These are phyloP conservation scores for Diadegma fenestrale DNA, from an alignment of 2,888 invertebrate species.

Conservation along the genomic window DNA sequence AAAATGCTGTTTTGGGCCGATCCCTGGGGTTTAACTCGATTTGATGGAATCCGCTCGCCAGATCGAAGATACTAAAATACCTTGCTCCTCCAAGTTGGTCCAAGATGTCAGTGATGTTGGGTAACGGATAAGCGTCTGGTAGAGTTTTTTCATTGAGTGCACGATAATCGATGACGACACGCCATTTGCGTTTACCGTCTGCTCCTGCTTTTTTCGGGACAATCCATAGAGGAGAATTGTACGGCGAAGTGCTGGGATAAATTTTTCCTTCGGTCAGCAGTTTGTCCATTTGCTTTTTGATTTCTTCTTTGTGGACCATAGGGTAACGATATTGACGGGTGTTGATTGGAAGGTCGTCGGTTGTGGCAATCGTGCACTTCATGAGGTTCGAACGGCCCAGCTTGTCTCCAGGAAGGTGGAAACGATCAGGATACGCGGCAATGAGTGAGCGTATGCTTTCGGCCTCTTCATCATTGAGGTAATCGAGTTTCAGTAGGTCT, in stretches of 20 bases:
- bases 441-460: background rate
- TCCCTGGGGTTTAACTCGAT: background rate
- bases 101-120: background rate
- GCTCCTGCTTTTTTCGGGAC: background rate
- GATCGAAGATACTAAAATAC: background rate
- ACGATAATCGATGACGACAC: background rate
- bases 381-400: background rate
- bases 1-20: slow-evolving; percentile 1
- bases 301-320: no score
- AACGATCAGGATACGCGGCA: background rate
- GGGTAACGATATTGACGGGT: background rate
- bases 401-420: background rate
- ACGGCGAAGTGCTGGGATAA: no score
- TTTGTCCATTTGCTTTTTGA: no score
- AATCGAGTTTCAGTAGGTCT: background rate
- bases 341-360: background rate
- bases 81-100: background rate
- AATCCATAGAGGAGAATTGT: no score
- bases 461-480: background rate
- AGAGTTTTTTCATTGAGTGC: background rate
- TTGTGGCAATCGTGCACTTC: background rate
- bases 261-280: no score
- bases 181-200: background rate
- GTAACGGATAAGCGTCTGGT: background rate
- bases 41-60: background rate